Base-by-base conservation (phyloP, 2,113 vertebrate species). In the Anguilla japonica region DNA sequence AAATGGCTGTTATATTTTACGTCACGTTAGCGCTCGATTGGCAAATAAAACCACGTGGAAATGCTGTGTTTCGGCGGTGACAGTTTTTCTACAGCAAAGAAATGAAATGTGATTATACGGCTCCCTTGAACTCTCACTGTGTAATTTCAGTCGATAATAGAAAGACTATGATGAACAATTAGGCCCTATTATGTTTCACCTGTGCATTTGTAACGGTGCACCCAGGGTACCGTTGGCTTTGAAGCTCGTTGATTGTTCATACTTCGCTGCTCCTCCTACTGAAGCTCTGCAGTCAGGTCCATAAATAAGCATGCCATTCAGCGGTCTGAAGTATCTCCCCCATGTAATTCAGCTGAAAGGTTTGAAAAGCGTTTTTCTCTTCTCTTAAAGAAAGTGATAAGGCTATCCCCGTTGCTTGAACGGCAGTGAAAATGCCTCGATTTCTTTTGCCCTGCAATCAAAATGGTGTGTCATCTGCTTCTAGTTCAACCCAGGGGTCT, bases 401-500 rank as follows among this genome's bases (percentile, higher is more conserved):
- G 71, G 6, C 26, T 75, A 34, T 75, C 26, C 29, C n/a, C 71
- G 34, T 29, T 6, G 11, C 71, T n/a, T 7, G 34, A 34, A 11
- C 29, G 26, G 71, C 71, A 34, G 9, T 75, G n/a, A 75, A 75
- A 75, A 75, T 75, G 11, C 22, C 43, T 9, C 0, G 63, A n/a
- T n/a, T 6, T 16, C 3, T 63, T 56, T 63, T 20, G 60, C 60
- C 20, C 20, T 5, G 6, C 6, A n/a, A 22, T 20, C 2, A 71
- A n/a, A 29, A 11, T 60, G 85, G 60, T 85, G 60, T 81, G 91
- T 88, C 88, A 91, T 93, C 92, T 94, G 34, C n/a, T 13, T 75
- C 4, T n/a, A 29, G 71, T 75, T 34, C 26, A 26, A 2, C 8
- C n/a, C 26, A 34, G 29, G 8, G 11, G 9, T 34, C 26, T 75